phyloP scores from a whole-genome alignment of 2,797 vertebrate genomes.

The Micromesistius poutassou region DNA sequence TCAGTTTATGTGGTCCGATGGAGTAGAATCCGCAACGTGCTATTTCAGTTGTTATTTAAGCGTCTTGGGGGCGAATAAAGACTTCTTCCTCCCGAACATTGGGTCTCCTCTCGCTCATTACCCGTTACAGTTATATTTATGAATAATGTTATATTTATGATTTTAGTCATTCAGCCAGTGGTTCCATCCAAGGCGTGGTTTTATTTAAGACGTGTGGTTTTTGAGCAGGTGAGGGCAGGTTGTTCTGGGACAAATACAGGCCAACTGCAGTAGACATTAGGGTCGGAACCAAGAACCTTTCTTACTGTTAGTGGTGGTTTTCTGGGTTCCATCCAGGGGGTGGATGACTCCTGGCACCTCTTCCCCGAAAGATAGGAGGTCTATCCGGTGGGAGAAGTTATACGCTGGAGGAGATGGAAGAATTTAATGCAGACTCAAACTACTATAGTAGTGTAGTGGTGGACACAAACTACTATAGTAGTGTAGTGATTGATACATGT shows the following conservation, averaged over 20 bases:
- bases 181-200: neutral
- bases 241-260: neutral
- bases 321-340: constrained; percentile 94
- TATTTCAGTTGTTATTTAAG: too few species aligned
- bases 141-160: neutral
- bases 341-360: constrained; percentile 90
- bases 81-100: too few species aligned
- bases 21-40: too few species aligned
- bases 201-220: neutral
- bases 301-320: constrained; percentile 86
- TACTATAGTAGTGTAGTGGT: neutral
- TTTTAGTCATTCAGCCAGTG: neutral
- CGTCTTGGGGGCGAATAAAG: too few species aligned
- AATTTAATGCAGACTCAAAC: neutral
- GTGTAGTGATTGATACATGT: neutral
- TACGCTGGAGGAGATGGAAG: constrained; percentile 74
- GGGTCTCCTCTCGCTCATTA: too few species aligned
- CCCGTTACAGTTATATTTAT: too few species aligned
- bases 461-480: too few species aligned
- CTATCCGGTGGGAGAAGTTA: constrained; percentile 98
- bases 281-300: constrained; percentile 2
- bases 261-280: neutral
- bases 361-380: constrained; percentile 96
- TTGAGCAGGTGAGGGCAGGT: neutral
- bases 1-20: too few species aligned